phyloP scores from a whole-genome alignment of 2,888 invertebrate genomes.

The Heliconius ismenius region DNA sequence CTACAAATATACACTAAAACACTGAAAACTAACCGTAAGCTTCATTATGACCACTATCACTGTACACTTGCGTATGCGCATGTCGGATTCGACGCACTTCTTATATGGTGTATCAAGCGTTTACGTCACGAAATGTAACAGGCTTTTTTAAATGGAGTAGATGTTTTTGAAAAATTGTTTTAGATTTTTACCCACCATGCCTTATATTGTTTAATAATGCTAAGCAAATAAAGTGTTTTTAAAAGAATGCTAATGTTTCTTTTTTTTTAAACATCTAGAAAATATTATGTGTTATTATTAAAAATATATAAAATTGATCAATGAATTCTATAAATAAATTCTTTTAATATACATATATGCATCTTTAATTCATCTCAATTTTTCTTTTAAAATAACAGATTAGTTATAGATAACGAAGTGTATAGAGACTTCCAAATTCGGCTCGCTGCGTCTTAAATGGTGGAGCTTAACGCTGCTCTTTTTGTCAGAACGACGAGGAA shows the following conservation, averaged over 20 bases:
- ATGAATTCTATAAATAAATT: no score
- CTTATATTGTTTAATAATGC: not conserved
- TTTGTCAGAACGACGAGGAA: no score
- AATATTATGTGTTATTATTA: no score
- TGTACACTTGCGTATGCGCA: constrained; percentile 39
- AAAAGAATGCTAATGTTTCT: no score
- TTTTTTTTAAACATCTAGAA: no score
- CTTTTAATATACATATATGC: no score
- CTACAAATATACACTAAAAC: constrained; percentile 17
- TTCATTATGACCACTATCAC: constrained; percentile 50
- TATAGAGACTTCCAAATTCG: not conserved
- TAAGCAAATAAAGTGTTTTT: no score
- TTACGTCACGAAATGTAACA: constrained; percentile 23
- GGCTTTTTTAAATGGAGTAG: not conserved
- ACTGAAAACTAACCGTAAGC: constrained; percentile 48
- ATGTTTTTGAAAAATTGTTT: not conserved
- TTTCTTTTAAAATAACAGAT: not conserved
- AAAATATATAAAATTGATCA: no score
- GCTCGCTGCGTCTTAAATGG: not conserved
- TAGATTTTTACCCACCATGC: not conserved
- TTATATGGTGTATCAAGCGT: constrained; percentile 40
- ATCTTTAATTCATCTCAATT: not conserved
- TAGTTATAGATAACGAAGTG: not conserved
- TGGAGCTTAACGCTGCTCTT: not conserved
- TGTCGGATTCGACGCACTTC: constrained; percentile 32